Evolutionary conservation across 2,888 invertebrate genomes (phyloP), one percentile per base, ranked within the genome.

Genomic region (Tiliacea aurago): DNA sequence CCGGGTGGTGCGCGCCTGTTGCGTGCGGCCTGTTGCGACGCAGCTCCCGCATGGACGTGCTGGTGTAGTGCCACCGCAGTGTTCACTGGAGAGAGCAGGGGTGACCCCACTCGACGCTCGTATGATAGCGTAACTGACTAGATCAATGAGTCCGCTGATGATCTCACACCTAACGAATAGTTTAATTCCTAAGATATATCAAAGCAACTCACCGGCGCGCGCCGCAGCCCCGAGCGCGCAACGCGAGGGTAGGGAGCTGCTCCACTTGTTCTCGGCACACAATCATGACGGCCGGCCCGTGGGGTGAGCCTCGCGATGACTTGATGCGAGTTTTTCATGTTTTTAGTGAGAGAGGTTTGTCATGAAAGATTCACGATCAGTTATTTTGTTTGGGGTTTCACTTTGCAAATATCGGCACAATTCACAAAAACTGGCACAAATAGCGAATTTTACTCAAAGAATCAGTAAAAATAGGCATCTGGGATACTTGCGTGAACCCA

Each of bases 11-110:
- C 6, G 37, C 4, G 95, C 91, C 91, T 96, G 78, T 89, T 96
- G 90, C 94, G n/a, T n/a, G n/a, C n/a, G n/a, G n/a, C 18, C 91
- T 96, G 78, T 89, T 96, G 90, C 94, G 96, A 0, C 95, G 95
- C 87, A 95, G 94, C 41, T 41, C 41, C 9, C 15, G 41, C 41
- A 41, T 41, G 41, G 49, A 49, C 20, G 49, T 20, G 86, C 97
- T 65, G 65, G 66, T 63, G 64, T 33, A 33, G 64, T 64, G 59
- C 59, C 64, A 64, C 68, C 68, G 70, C 69, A 37, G 68, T 70
- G 69, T 70, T 70, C 69, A 70, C 64, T 51, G 69, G 70, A 71
- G 49, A 4, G 28, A 9, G 7, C 13, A 23, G 23, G 33, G 56
- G 15, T 13, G 20, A 72, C 56, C 49, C 45, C 45, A 23, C 43